These are phyloP conservation scores for Pararge aegeria DNA, from an alignment of 1,140 invertebrate genomes.

Conservation along the genomic window DNA sequence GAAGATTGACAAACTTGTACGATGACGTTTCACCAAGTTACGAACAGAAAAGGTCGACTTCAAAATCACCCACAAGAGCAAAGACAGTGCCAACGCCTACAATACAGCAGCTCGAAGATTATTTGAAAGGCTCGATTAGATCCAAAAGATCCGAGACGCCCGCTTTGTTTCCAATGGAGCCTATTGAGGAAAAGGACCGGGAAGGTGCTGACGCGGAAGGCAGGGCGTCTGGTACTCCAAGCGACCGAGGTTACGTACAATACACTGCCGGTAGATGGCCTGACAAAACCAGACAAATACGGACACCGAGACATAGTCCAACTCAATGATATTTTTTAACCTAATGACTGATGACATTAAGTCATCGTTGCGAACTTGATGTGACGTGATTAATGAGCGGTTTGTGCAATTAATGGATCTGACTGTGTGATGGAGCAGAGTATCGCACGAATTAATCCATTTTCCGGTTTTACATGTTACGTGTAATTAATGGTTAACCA, in stretches of 20 bases:
- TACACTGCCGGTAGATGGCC: slow-evolving; percentile 85
- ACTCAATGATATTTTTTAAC: slow-evolving; percentile 55
- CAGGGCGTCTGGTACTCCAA: slow-evolving; percentile 80
- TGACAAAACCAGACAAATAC: slow-evolving; percentile 66
- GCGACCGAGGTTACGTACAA: slow-evolving; percentile 85
- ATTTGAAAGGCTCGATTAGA: slow-evolving; percentile 56
- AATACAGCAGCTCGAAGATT: slow-evolving; percentile 73
- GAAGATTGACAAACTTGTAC: slow-evolving; percentile 53
- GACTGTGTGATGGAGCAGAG: slow-evolving; percentile 1
- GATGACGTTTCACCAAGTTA: slow-evolving; percentile 61
- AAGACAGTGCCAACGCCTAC: slow-evolving; percentile 64
- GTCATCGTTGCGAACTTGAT: slow-evolving; percentile 17
- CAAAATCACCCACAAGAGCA: slow-evolving; percentile 58
- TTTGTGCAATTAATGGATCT: slow-evolving; percentile 14
- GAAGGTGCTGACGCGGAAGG: slow-evolving; percentile 52
- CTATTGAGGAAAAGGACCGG: slow-evolving; percentile 71
- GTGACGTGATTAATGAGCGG: slow-evolving; percentile 32
- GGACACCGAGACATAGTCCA: slow-evolving; percentile 82
- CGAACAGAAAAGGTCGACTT: slow-evolving; percentile 44
- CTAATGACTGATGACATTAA: slow-evolving; percentile 17
- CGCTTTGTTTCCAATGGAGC: slow-evolving; percentile 77
- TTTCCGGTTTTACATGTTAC: slow-evolving; percentile 15
- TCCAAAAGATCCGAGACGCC: slow-evolving; percentile 60
- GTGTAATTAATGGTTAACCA: slow-evolving; percentile 19
- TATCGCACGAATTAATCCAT: slow-evolving; percentile 3